Evolutionary conservation across 1,140 invertebrate species (phyloP), one percentile per base, ranked within the genome.

Genomic region (Littorina saxatilis): DNA sequence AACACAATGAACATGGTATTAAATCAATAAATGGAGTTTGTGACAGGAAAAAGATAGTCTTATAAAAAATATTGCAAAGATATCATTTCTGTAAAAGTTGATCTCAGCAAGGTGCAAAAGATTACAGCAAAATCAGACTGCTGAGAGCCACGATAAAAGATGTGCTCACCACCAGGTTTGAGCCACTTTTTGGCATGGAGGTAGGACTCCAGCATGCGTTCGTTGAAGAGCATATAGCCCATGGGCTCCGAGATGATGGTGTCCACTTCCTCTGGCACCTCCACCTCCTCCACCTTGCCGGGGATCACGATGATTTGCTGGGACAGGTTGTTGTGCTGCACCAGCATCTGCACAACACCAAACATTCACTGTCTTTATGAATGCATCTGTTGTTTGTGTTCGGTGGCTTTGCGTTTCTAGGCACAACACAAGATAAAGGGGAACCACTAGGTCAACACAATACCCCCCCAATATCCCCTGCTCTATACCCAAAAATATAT

Each of bases 151-250:
- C n/a, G n/a, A n/a, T n/a, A n/a, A n/a, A n/a, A n/a, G n/a, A n/a
- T n/a, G n/a, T n/a, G n/a, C 80, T 88, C 89, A 94, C 97, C 98
- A 91, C 95, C 95, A 72, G 97, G 96, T 93, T 96, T 96, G 20
- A 99, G 94, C 97, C 98, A 99, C 91, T 99, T 99, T 90, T 99
- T 99, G 3, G 98, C 98, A 94, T 99, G 98, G 66, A 99, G 93
- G 93, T 98, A 99, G 7, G 98, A 99, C 94, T 99, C 99, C 83
- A 99, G 93, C 99, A 99, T 99, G 85, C 99, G 94, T 93, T 99
- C 99, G 93, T 99, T 99, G 90, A 99, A 99, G 17, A 99, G 93
- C 99, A 99, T 99, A 90, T 99, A 99, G 39, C 99, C 99, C 99
- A 99, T 99, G 0, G 99, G 99, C 93, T 99, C 99, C 13, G 98